Evolutionary conservation across 2,797 vertebrate genomes (phyloP).

Genomic region (Pangasius macronema): DNA sequence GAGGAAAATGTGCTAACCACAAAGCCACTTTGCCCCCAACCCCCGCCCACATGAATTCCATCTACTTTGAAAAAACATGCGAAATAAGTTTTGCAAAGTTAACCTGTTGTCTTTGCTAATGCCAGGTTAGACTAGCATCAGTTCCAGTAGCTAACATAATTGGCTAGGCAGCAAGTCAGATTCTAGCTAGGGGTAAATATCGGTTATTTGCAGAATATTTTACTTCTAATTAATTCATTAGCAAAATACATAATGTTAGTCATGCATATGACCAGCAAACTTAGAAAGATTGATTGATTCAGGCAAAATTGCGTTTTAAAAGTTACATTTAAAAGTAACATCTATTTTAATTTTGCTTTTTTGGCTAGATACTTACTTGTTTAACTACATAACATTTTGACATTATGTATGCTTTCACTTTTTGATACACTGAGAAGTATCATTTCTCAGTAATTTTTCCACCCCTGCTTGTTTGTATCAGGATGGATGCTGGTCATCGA

Average conservation of each 20-base stretch:
- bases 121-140: background rate
- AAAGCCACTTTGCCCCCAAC: too few species aligned
- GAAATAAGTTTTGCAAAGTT: background rate
- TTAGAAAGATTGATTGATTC: background rate
- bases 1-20: too few species aligned
- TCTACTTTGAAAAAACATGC: too few species aligned
- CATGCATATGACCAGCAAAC: background rate
- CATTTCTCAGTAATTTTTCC: background rate
- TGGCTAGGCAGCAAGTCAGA: background rate
- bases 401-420: background rate
- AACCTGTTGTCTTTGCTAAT: background rate
- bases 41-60: too few species aligned
- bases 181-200: background rate
- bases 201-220: conserved; percentile 5
- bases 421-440: too few species aligned
- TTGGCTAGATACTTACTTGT: background rate
- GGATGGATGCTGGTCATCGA: background rate
- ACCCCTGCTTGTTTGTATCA: too few species aligned
- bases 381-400: background rate
- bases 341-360: background rate
- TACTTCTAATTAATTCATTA: background rate
- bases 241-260: background rate
- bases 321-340: background rate
- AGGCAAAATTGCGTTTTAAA: too few species aligned
- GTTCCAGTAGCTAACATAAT: background rate